Evolutionary conservation across 2,113 vertebrate genomes (phyloP), one percentile per base, ranked within the genome.

Genomic region (Rhabdornis inornatus): DNA sequence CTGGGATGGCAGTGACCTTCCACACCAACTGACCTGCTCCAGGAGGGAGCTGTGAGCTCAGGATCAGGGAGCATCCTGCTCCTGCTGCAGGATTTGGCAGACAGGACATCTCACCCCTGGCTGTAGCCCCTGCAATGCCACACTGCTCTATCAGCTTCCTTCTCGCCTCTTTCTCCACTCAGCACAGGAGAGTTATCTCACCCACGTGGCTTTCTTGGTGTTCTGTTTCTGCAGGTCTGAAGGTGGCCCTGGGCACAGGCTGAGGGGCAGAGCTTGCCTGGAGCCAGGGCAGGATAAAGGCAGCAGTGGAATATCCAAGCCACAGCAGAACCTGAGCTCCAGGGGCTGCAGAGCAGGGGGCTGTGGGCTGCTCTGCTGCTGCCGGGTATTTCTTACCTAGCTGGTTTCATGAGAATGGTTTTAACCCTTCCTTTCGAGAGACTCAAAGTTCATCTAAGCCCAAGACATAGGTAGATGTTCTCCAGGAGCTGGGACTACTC

Each of bases 1-100:
- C 0, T 42, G 55, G 45, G 45, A 8, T 35, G 52, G 27, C 65
- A 47, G 31, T 3, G 56, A 63, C 65, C 39, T 57, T 65, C 56
- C 66, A 61, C 52, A 6, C 9, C 1, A 1, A 1, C 23, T 3
- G 8, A 20, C 11, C 27, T 14, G 5, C 53, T 40, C 31, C 82
- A 53, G 0, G 7, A 53, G 64, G 19, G 11, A 42, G 17, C 37
- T 35, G 78, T 30, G 78, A 84, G 78, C 78, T 63, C 35, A 21
- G 39, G 40, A 24, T 2, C 28, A 76, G 28, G 68, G 40, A 37
- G 8, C 18, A 50, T n/a, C 53, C 42, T 71, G 44, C 57, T 49
- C 28, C 79, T 44, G 53, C 44, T 27, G 64, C 65, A 24, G 37
- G 21, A n/a, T 31, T 24, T 35, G 44, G 50, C 52, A 66, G 71